Percentiles rank a stretch among this genome's conserved stretches.
Conservation (phyloP, 1,140 invertebrate species). For the Drosophila asahinai region DNA sequence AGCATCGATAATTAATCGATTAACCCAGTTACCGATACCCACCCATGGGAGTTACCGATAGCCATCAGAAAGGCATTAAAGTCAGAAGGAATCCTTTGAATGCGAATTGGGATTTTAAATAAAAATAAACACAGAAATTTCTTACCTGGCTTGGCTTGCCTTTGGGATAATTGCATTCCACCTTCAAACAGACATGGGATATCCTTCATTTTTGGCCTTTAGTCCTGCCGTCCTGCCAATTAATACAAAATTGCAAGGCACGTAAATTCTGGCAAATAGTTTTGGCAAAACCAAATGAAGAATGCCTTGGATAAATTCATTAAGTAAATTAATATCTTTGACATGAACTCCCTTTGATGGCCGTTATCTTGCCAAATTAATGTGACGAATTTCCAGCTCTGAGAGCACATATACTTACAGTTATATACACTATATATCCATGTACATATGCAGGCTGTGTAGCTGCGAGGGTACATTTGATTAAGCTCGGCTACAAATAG, state of each 20-base stretch:
- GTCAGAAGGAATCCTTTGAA: neutral
- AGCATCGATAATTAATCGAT: constrained; percentile 28
- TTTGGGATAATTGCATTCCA: neutral
- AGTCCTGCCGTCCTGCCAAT: neutral
- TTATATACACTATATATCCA: neutral
- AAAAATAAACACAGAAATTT: neutral
- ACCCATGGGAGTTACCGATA: no score
- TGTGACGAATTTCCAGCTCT: constrained; percentile 11
- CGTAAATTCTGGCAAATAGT: neutral
- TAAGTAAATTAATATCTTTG: constrained; percentile 26
- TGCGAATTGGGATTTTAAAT: neutral
- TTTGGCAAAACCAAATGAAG: neutral
- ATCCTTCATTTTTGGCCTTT: neutral
- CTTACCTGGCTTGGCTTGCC: no score
- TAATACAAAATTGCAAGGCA: constrained; percentile 6
- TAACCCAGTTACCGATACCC: neutral
- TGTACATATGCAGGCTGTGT: neutral
- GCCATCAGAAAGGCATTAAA: neutral
- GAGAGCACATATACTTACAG: neutral
- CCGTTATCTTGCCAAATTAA: constrained; percentile 19
- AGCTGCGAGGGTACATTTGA: constrained; percentile 10
- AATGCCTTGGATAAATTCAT: constrained; percentile 13
- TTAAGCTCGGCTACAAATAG: constrained; percentile 29
- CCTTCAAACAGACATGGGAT: neutral
- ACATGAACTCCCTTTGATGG: constrained; percentile 9